Percentiles rank a stretch among this genome's conserved stretches.
Evolutionary conservation across 1,140 invertebrate genomes (phyloP).

Genomic region (Himalopsyche phryganea): DNA sequence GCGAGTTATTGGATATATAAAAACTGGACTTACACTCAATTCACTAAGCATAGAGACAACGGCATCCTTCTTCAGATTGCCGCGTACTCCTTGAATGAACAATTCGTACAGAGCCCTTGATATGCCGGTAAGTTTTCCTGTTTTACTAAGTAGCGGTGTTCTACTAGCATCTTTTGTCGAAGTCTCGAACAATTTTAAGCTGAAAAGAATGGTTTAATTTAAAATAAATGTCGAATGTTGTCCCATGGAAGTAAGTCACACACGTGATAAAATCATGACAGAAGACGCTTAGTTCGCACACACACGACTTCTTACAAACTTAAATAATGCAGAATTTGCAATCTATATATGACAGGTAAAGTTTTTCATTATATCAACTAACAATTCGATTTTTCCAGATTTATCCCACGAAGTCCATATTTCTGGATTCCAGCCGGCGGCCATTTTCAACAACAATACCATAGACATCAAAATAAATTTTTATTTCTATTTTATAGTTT

Average conservation of each 20-base stretch:
- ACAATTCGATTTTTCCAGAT: conserved; percentile 48
- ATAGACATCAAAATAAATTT: too few relatives aligned
- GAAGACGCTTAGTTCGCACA: background rate
- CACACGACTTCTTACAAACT: background rate
- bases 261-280: conserved; percentile 18
- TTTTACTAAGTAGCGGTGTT: conserved; percentile 54
- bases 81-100: conserved; percentile 65
- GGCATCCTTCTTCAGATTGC: conserved; percentile 67
- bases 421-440: conserved; percentile 37
- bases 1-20: too few relatives aligned
- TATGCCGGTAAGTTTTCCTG: conserved; percentile 49
- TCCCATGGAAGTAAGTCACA: conserved; percentile 2
- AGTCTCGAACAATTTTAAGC: conserved; percentile 52
- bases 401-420: conserved; percentile 51
- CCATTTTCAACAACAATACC: conserved; percentile 20
- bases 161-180: conserved; percentile 54
- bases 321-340: background rate
- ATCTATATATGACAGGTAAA: conserved; percentile 1
- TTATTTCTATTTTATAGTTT: too few relatives aligned
- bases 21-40: conserved; percentile 66
- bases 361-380: conserved; percentile 33
- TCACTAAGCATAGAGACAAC: conserved; percentile 64
- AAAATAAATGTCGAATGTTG: conserved; percentile 15
- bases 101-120: conserved; percentile 59
- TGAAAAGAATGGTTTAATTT: conserved; percentile 41